A percentile compares a stretch with the other conserved stretches of the same genome.
Conservation (phyloP, 2,113 vertebrate genomes). For the Takifugu flavidus region DNA sequence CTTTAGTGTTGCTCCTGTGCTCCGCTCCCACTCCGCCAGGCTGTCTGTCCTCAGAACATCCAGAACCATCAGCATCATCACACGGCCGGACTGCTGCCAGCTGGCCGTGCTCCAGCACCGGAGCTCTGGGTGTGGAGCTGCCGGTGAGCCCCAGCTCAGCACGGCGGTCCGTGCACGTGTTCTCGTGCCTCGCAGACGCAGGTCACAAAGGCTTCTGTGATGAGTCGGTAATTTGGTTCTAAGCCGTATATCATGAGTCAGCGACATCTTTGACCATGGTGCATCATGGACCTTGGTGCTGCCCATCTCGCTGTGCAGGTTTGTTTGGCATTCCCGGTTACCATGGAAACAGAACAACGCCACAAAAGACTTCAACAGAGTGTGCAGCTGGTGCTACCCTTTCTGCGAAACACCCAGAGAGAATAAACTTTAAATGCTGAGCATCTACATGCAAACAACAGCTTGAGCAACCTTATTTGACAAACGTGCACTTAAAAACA, state of each 20-base stretch:
- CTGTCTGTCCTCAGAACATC: slow-evolving; percentile 9
- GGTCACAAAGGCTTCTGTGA: slow-evolving; percentile 9
- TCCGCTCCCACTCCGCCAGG: neutral
- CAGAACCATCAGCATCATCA: slow-evolving; percentile 40
- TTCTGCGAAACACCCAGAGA: no score
- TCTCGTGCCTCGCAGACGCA: slow-evolving; percentile 20
- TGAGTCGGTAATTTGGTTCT: neutral
- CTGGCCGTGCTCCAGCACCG: slow-evolving; percentile 20
- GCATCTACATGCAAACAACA: slow-evolving; percentile 7
- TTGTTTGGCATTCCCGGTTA: slow-evolving; percentile 33
- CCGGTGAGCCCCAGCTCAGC: slow-evolving; percentile 24
- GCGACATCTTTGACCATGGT: no score
- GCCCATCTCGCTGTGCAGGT: no score
- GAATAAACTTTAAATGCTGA: neutral
- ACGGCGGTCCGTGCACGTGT: slow-evolving; percentile 30
- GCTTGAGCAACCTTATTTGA: no score
- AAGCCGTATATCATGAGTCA: no score
- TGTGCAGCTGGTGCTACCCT: no score
- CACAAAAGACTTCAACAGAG: no score
- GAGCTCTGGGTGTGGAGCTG: slow-evolving; percentile 10
- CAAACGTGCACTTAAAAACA: no score
- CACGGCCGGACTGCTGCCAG: slow-evolving; percentile 26
- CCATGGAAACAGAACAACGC: no score
- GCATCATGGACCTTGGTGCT: no score
- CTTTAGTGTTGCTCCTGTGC: slow-evolving; percentile 7